Evolutionary conservation across 2,113 vertebrate species (phyloP).

Genomic region (Miniopterus natalensis): DNA sequence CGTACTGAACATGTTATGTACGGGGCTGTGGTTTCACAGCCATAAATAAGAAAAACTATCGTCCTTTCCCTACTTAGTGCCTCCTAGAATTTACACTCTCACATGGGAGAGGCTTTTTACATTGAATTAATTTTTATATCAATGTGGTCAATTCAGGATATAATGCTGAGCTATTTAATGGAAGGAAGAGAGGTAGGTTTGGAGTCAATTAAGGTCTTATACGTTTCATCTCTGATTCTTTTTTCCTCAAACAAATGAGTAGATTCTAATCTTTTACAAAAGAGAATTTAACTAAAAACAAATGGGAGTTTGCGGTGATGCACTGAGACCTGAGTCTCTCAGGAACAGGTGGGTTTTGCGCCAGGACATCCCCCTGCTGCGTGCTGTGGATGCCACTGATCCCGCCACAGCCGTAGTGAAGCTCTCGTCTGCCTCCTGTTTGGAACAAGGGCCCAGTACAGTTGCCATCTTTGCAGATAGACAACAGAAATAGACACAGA

Average conservation of each 20-base stretch:
- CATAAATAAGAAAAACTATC: neutral
- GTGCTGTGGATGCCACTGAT: neutral
- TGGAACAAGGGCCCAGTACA: slow-evolving; percentile 2
- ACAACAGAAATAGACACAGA: slow-evolving; percentile 35
- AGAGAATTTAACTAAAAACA: neutral
- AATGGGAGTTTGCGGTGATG: neutral
- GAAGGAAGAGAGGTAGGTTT: neutral
- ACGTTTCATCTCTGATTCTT: neutral
- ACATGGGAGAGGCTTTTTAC: neutral
- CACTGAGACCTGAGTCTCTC: neutral
- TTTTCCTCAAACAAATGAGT: neutral
- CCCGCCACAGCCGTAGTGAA: neutral
- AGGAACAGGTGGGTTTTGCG: neutral
- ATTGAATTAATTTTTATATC: neutral
- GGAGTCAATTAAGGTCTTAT: neutral
- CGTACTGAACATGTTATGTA: neutral
- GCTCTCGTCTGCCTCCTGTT: neutral
- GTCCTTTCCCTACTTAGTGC: too few species aligned
- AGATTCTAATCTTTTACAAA: neutral
- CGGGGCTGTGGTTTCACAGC: neutral
- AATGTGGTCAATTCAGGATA: neutral
- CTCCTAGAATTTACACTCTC: neutral
- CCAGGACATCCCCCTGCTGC: neutral
- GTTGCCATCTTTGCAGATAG: neutral
- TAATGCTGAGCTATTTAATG: neutral